Evolutionary conservation across 2,888 invertebrate genomes (phyloP).

Genomic region (Lycaena phlaeas): DNA sequence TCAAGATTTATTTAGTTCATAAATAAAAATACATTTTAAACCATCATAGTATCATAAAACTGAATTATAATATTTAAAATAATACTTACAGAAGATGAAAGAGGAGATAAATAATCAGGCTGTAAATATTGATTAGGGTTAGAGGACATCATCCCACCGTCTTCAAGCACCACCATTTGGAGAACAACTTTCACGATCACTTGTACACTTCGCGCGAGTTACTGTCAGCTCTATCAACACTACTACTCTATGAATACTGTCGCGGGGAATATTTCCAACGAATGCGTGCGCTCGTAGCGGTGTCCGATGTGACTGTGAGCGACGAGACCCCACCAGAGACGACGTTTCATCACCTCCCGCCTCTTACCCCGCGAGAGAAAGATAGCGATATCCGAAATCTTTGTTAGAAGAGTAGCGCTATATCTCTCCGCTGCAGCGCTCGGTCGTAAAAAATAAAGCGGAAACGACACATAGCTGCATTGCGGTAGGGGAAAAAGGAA

Average conservation of each 20-base stretch:
- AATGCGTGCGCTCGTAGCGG: slow-evolving; percentile 46
- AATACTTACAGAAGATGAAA: slow-evolving; percentile 93
- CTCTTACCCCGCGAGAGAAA: slow-evolving; percentile 33
- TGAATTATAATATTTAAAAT: slow-evolving; percentile 15
- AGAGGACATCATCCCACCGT: slow-evolving; percentile 90
- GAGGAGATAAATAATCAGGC: slow-evolving; percentile 95
- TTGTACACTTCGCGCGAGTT: slow-evolving; percentile 56
- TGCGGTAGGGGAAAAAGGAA: slow-evolving; percentile 71
- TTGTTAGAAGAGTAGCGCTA: slow-evolving; percentile 51
- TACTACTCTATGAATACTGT: slow-evolving; percentile 50
- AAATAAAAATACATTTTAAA: no score
- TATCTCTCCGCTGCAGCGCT: slow-evolving; percentile 67
- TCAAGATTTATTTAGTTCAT: no score
- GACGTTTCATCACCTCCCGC: slow-evolving; percentile 42
- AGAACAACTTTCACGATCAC: slow-evolving; percentile 56
- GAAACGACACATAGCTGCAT: slow-evolving; percentile 71
- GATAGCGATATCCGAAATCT: slow-evolving; percentile 43
- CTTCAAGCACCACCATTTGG: slow-evolving; percentile 92
- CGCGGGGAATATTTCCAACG: slow-evolving; percentile 33
- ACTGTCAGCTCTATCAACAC: slow-evolving; percentile 49
- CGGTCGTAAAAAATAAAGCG: slow-evolving; percentile 68
- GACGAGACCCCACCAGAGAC: slow-evolving; percentile 55
- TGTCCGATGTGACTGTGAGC: slow-evolving; percentile 61
- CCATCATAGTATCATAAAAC: slow-evolving; percentile 9
- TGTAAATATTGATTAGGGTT: slow-evolving; percentile 95